phyloP scores from a whole-genome alignment of 2,888 invertebrate species.

The Augiades crinisus region DNA sequence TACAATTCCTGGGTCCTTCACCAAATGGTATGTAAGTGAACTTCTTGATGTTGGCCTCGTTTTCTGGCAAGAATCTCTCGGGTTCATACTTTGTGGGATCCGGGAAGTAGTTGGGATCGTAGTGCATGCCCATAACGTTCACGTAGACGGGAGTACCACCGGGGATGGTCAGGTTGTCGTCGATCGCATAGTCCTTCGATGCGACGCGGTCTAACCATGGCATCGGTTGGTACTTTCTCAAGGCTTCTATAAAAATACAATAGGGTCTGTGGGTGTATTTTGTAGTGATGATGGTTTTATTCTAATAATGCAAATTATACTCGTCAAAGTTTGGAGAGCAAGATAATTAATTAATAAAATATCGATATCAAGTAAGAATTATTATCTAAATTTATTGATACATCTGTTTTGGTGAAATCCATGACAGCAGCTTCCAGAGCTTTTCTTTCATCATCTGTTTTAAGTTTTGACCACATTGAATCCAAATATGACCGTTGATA shows the following conservation, averaged over 20 bases:
- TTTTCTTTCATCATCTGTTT: constrained; percentile 83
- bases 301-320: no score
- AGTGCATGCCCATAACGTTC: constrained; percentile 46
- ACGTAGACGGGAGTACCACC: constrained; percentile 44
- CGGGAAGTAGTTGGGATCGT: constrained; percentile 70
- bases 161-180: constrained; percentile 36
- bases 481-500: constrained; percentile 85
- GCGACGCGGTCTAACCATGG: constrained; percentile 39
- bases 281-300: no score
- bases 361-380: constrained; percentile 38
- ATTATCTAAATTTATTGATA: constrained; percentile 66
- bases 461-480: constrained; percentile 81
- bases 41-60: constrained; percentile 55
- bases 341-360: no score
- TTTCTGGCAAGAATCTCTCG: constrained; percentile 78
- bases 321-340: no score
- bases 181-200: constrained; percentile 34
- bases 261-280: no score
- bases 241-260: constrained; percentile 43
- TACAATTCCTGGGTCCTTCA: constrained; percentile 81
- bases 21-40: no score
- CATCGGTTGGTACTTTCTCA: constrained; percentile 46
- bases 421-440: constrained; percentile 75
- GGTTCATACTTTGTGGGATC: constrained; percentile 78
- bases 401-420: constrained; percentile 72